Base-by-base conservation (phyloP, 1,140 invertebrate species). In the Pseudomyrmex dendroicus region DNA sequence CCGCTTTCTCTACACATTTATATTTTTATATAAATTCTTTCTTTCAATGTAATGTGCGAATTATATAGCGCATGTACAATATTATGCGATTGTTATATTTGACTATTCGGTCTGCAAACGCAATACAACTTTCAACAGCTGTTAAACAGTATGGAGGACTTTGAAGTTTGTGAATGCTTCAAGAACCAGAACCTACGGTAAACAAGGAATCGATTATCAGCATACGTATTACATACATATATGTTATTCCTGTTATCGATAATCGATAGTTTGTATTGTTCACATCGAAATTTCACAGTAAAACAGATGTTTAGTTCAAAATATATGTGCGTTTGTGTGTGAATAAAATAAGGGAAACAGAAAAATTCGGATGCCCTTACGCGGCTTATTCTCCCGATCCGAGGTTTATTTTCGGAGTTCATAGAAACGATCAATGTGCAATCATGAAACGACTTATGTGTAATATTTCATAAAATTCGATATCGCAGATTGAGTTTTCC, bases 381-480 rank as follows among this genome's bases (percentile, higher is more conserved):
- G 46, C n/a, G 12, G 10, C 10, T 25, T 22, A 35, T 77, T 68
- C 35, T 59, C 9, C 66, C 20, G 17, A 2, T 25, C 15, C 2
- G 13, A 12, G 20, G 25, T 70, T 78, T 68, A 70, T 78, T 25
- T 68, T 2, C 20, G 22, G 2, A 54, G 20, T 64, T 56, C 13
- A 10, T 46, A 61, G 25, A 73, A 0, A 1, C 46, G 68, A 73
- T 82, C 78, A 74, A 74, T 63, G 61, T 7, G 57, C 48, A 62
- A 82, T 82, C 50, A 52, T 73, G 48, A 73, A 62, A 73, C 25
- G 59, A 74, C 59, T 73, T 73, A 25, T 56, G 62, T 20, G 48
- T 74, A 74, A 82, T 74, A 74, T 73, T 57, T 73, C 78, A 22
- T 74, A 73, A 82, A 73, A 64, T 82, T 82, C 70, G 78, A 82